Evolutionary conservation across 2,113 vertebrate species (phyloP), one percentile per base, ranked within the genome.

Genomic region (Beaufortia kweichowensis): DNA sequence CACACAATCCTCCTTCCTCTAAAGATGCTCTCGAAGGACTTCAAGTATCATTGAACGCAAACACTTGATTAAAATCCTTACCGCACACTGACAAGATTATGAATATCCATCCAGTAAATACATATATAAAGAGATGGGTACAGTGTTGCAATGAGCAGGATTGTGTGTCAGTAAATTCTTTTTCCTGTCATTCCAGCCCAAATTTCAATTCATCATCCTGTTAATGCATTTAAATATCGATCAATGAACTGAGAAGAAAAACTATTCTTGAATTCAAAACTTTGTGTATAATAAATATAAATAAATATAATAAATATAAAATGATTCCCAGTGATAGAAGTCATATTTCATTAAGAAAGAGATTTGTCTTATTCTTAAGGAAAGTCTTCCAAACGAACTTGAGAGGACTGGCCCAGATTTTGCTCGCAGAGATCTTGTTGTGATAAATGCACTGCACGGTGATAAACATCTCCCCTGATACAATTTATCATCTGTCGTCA

Each of bases 381-480:
- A 59, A 69, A 62, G 80, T 84, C 73, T 82, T 82, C 71, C 81
- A 82, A 74, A 81, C 67, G 75, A 84, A 83, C 82, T 83, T 83
- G 81, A 81, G 79, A 50, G 35, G 10, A 11, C 21, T 80, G 79
- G 61, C 82, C 79, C 66, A 77, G 81, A 82, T 82, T 82, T 70
- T 33, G 41, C 43, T 69, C 28, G n/a, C 48, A 57, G 75, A 73
- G 72, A 84, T 82, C 48, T 61, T 65, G 33, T 14, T 0, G 26
- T 78, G 83, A 81, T 82, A 72, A 84, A 85, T 78, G 65, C 61
- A 11, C 56, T 55, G 57, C 11, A 14, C 29, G 71, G 19, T 83
- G 86, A 85, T 83, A 84, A 77, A 82, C 83, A 82, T 84, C 83
- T 82, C 80, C 69, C 78, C 64, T 65, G 63, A 75, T 68, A 66